Percentiles rank a stretch among this genome's conserved stretches.
Conservation (phyloP, 2,113 vertebrate species). For the Thalassoma bifasciatum region DNA sequence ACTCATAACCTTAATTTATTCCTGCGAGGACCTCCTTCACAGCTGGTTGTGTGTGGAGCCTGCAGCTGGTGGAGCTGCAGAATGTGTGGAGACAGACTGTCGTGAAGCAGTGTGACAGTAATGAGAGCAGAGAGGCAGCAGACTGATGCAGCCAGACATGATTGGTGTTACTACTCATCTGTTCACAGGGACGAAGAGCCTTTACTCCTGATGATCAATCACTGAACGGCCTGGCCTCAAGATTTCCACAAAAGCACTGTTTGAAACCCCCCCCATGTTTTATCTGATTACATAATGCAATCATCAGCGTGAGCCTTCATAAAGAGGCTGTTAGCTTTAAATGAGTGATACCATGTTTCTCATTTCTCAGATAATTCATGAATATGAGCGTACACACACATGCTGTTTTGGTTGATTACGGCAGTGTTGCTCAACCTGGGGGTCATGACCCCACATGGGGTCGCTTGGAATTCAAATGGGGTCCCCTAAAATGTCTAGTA, state of each 20-base stretch:
- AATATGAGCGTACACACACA: not conserved
- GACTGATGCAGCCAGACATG: not conserved
- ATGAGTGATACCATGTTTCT: not conserved
- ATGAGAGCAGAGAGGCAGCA: not conserved
- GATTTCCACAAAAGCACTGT: not conserved
- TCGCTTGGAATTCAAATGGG: no score
- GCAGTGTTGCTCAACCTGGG: no score
- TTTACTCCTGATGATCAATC: constrained; percentile 6
- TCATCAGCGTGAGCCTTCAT: not conserved
- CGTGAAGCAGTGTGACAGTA: not conserved
- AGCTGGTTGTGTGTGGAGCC: not conserved
- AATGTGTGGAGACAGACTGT: not conserved
- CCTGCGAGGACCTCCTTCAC: not conserved
- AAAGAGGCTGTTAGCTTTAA: not conserved
- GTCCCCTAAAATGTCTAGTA: no score
- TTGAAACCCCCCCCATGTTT: not conserved
- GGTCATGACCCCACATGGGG: no score
- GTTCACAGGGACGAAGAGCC: not conserved
- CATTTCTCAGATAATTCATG: not conserved
- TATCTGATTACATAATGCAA: not conserved
- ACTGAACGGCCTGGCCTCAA: not conserved
- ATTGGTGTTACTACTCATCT: not conserved
- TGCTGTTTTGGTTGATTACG: no score
- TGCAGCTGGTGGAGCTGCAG: constrained; percentile 5
- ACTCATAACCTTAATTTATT: not conserved